Conservation (phyloP, 2,888 invertebrate species). For the Zhuqinia jingwanae region DNA sequence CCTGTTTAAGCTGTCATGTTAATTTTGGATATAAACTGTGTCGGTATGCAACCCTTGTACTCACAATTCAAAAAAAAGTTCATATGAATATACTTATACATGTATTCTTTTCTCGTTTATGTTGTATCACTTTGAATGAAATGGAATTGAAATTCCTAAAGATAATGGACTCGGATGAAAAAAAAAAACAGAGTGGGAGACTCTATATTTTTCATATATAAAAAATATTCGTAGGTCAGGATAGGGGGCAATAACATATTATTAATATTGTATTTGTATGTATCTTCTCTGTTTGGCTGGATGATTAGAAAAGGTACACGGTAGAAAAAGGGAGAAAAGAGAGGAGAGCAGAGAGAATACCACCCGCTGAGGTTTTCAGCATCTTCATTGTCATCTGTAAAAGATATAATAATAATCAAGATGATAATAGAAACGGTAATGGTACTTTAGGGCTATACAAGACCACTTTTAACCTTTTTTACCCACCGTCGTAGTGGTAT, state of each 20-base stretch:
- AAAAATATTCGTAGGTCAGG: conserved; percentile 78
- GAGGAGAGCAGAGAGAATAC: conserved; percentile 42
- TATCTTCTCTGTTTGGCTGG: too few species aligned
- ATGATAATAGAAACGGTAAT: conserved; percentile 59
- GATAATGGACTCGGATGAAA: conserved; percentile 60
- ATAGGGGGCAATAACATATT: background rate
- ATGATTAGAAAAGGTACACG: background rate
- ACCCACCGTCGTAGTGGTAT: conserved; percentile 23
- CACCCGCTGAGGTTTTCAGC: conserved; percentile 79
- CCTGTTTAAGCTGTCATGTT: conserved; percentile 45
- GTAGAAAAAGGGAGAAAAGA: background rate
- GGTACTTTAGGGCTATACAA: conserved; percentile 50
- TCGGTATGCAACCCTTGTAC: too few species aligned
- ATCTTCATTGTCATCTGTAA: conserved; percentile 72
- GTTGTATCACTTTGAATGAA: background rate
- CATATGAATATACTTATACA: too few species aligned
- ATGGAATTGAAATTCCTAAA: conserved; percentile 27
- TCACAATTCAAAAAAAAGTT: too few species aligned
- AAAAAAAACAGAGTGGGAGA: conserved; percentile 59
- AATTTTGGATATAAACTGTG: background rate
- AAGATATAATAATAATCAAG: conserved; percentile 55
- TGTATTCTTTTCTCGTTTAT: too few species aligned
- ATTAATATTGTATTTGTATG: background rate
- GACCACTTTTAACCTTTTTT: conserved; percentile 33
- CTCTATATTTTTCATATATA: too few species aligned